Conservation (phyloP, 2,113 vertebrate genomes). For the Lanius ludovicianus region DNA sequence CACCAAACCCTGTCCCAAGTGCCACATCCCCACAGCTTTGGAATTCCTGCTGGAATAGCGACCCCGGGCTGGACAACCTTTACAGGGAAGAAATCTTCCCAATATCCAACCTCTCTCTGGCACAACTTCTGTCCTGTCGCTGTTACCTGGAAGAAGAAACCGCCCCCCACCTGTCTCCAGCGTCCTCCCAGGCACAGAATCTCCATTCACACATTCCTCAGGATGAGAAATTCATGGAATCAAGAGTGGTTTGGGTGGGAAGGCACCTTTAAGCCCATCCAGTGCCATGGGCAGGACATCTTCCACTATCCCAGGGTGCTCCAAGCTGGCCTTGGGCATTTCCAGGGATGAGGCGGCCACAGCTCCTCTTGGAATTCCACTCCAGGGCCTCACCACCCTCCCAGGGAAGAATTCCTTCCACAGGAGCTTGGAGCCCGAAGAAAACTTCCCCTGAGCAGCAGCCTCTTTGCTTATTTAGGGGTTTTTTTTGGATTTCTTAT, state of each 20-base stretch:
- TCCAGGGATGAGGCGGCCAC: background rate
- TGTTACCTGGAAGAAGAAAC: background rate
- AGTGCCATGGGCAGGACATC: background rate
- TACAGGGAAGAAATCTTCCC: background rate
- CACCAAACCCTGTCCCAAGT: rapidly evolving
- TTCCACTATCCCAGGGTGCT: rapidly evolving
- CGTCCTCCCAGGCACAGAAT: background rate
- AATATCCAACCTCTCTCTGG: background rate
- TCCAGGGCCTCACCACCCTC: background rate
- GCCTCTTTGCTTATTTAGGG: background rate
- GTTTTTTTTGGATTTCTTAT: background rate
- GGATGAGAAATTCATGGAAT: background rate
- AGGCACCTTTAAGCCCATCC: background rate
- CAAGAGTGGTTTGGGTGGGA: background rate
- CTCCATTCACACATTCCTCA: rapidly evolving
- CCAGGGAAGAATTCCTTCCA: background rate
- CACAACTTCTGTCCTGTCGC: no score
- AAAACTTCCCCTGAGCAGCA: background rate
- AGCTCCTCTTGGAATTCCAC: background rate
- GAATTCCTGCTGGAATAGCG: background rate
- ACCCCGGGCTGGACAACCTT: background rate
- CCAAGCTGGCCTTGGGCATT: background rate
- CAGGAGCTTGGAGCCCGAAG: rapidly evolving
- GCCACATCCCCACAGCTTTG: background rate
- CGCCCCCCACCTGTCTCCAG: rapidly evolving